Evolutionary conservation across 2,888 invertebrate genomes (phyloP), one percentile per base, ranked within the genome.

Genomic region (Tetrapedia diversipes): DNA sequence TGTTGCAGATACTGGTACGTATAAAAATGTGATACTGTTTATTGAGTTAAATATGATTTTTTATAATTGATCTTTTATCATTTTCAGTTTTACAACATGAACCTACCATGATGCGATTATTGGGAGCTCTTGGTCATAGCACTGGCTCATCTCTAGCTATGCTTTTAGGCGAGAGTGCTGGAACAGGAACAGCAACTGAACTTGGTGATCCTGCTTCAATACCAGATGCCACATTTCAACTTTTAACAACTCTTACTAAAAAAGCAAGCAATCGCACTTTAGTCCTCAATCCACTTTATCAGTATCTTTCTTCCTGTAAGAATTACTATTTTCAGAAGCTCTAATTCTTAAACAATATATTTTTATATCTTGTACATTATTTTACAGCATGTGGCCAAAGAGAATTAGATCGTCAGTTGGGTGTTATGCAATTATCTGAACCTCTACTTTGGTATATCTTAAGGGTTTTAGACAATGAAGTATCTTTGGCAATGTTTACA

Each of bases 181-280:
- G 93, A 7, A 84, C 86, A 59, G 82, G 87, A 27, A 83, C 88
- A 60, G 86, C 91, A 0, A 92, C 93, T 68, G 85, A 89, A 1
- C 92, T 94, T n/a, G 92, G 93, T 19, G 95, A 96, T 85, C 95
- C 96, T 10, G 94, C 95, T 34, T 96, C 96, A 0, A 95, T 97
- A 64, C 96, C 96, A 1, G 98, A 98, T 89, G 97, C 97, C 24
- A 95, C 98, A n/a, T 97, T 97, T 89, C 96, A 96, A 92, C 93
- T 98, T 81, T 93, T 98, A 65, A 94, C 95, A 34, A 95, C 95
- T 2, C 92, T 98, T 77, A 95, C 95, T n/a, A 94, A 94, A 53
- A 95, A 95, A 86, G 95, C 97, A 2, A 95, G 96, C 8, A 94
- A 95, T 88, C 95, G 96, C 2, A 94, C 94, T 29, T 93, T 96